Conservation (phyloP, 2,797 vertebrate species). For the Betta splendens region DNA sequence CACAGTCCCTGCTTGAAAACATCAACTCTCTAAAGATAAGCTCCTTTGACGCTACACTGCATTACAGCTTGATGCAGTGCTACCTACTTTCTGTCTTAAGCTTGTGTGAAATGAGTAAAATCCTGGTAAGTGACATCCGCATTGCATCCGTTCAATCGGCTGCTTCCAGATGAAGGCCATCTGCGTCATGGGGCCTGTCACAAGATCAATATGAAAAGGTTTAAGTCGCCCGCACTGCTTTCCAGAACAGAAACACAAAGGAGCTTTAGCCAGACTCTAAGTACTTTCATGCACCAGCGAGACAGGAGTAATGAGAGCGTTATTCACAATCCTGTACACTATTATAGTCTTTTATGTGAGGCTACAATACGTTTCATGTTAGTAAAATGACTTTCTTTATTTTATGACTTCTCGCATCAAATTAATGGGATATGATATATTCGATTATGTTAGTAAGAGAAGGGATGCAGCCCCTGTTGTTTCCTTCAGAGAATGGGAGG, state of each 20-base stretch:
- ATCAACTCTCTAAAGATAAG: conserved; percentile 75
- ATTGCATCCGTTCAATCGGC: conserved; percentile 29
- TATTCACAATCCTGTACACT: neutral
- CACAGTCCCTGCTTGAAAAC: conserved; percentile 64
- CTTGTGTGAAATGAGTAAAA: conserved; percentile 71
- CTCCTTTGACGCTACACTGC: conserved; percentile 66
- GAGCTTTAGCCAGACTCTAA: conserved; percentile 1
- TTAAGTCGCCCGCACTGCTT: neutral
- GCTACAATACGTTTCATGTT: neutral
- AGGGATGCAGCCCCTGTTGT: no score
- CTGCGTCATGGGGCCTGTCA: conserved; percentile 36
- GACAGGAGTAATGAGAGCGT: conserved; percentile 3
- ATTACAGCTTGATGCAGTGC: conserved; percentile 51
- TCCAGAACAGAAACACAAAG: neutral
- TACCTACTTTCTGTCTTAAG: conserved; percentile 71
- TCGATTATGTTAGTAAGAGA: no score
- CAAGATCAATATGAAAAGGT: conserved; percentile 58
- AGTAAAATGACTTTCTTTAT: neutral
- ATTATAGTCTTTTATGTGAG: neutral
- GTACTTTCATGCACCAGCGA: neutral
- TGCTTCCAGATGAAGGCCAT: conserved; percentile 45
- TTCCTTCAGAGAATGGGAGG: no score
- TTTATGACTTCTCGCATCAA: neutral
- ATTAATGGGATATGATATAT: neutral
- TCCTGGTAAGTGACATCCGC: conserved; percentile 69